Conservation (phyloP, 2,113 vertebrate species). For the Ursus arctos region DNA sequence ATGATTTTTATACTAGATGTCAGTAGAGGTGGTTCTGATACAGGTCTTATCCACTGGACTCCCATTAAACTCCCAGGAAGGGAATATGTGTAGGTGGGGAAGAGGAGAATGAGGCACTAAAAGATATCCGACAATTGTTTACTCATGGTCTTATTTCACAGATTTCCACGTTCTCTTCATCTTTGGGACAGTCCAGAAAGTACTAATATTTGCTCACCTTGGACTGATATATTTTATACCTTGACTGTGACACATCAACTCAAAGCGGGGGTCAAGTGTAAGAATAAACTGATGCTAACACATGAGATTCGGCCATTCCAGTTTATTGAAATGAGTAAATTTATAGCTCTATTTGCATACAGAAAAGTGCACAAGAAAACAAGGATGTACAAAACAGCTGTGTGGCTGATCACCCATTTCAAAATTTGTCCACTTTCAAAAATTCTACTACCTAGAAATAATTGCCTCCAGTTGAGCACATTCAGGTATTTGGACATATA, state of each 20-base stretch:
- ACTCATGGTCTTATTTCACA: not conserved
- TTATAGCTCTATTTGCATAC: conserved; percentile 85
- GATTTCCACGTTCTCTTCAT: not conserved
- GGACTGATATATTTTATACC: not conserved
- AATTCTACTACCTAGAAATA: conserved; percentile 75
- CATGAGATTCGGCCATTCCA: conserved; percentile 87
- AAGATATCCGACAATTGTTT: not conserved
- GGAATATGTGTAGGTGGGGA: not conserved
- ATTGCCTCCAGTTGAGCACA: conserved; percentile 75
- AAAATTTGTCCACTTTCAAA: conserved; percentile 72
- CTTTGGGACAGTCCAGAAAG: not conserved
- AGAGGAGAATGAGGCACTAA: not conserved
- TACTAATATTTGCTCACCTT: not conserved
- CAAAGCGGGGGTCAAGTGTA: not conserved
- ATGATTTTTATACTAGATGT: not conserved
- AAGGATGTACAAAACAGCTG: conserved; percentile 82
- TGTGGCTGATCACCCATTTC: conserved; percentile 77
- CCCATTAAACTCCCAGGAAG: not conserved
- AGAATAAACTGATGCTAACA: conserved; percentile 63
- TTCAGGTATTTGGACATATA: conserved; percentile 76
- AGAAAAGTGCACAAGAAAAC: conserved; percentile 88
- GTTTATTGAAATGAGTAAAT: conserved; percentile 88
- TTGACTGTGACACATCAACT: not conserved
- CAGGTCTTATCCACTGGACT: not conserved
- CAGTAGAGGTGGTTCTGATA: not conserved